phyloP scores from a whole-genome alignment of 2,113 vertebrate species.

The Podarcis cretensis region DNA sequence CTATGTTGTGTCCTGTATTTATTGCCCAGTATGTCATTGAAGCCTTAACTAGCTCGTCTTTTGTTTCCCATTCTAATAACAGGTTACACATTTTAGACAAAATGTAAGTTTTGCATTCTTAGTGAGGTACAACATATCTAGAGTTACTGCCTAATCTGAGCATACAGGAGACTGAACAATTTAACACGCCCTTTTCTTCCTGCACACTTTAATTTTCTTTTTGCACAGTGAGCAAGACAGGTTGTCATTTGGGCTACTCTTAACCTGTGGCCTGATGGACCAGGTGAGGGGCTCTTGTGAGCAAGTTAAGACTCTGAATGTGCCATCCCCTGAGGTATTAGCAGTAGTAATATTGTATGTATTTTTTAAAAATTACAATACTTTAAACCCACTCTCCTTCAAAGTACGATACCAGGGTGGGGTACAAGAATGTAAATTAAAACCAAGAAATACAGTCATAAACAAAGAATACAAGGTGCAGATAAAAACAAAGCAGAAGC shows the following conservation, averaged over 20 bases:
- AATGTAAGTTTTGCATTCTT: background rate
- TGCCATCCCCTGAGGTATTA: background rate
- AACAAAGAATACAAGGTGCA: too few relatives aligned
- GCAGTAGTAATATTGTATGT: background rate
- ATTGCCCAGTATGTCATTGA: too few relatives aligned
- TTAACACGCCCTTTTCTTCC: background rate
- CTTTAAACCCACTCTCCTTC: too few relatives aligned
- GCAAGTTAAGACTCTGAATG: background rate
- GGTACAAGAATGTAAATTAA: too few relatives aligned
- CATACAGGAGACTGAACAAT: background rate
- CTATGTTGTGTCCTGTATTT: too few relatives aligned
- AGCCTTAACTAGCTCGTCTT: too few relatives aligned
- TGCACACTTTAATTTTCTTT: constrained; percentile 6
- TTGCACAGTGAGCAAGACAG: background rate
- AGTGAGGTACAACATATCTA: background rate
- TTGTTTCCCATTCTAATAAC: too few relatives aligned
- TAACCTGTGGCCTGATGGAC: background rate
- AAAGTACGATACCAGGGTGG: too few relatives aligned
- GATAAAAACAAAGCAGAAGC: too few relatives aligned
- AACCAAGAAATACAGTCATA: too few relatives aligned
- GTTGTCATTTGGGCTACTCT: background rate
- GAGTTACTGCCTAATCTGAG: background rate
- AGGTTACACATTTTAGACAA: too few relatives aligned
- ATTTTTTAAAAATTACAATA: too few relatives aligned
- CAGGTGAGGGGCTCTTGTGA: background rate